Percentiles rank a stretch among this genome's conserved stretches.
These are phyloP conservation scores for Heliconius melpomene DNA, from an alignment of 1,140 invertebrate species.

Conservation along the genomic window DNA sequence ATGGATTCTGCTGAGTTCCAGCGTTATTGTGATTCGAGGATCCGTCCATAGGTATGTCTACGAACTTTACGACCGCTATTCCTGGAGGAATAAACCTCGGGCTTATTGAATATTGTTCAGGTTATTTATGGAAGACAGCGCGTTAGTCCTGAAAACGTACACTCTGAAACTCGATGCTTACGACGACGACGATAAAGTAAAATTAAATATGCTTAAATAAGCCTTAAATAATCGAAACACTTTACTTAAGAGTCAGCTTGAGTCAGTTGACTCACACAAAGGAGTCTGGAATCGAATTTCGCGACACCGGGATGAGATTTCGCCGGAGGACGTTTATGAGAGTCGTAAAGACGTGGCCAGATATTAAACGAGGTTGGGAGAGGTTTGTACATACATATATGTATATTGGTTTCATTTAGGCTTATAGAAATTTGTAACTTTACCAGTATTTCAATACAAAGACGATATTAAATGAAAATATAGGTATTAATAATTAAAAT, in stretches of 20 bases:
- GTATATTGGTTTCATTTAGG: not conserved
- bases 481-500: not conserved
- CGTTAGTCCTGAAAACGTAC: conserved; percentile 53
- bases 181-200: not conserved
- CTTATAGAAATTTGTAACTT: not conserved
- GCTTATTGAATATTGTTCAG: conserved; percentile 78
- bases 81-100: conserved; percentile 76
- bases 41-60: conserved; percentile 79
- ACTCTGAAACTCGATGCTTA: conserved; percentile 11
- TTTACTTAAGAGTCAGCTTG: not conserved
- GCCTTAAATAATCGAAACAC: not conserved
- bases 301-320: conserved; percentile 56
- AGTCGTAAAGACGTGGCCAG: conserved; percentile 58
- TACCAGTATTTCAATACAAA: not conserved
- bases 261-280: conserved; percentile 45
- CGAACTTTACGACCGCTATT: conserved; percentile 77
- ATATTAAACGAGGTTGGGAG: conserved; percentile 42
- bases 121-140: conserved; percentile 76
- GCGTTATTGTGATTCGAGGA: conserved; percentile 81
- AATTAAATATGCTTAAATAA: not conserved
- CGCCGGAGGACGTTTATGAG: conserved; percentile 53
- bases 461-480: not conserved
- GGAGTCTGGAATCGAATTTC: conserved; percentile 35
- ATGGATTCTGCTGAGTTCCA: conserved; percentile 79
- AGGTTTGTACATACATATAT: not conserved